These are phyloP conservation scores for Edolisoma coerulescens DNA, from an alignment of 2,113 vertebrate species.

Conservation along the genomic window DNA sequence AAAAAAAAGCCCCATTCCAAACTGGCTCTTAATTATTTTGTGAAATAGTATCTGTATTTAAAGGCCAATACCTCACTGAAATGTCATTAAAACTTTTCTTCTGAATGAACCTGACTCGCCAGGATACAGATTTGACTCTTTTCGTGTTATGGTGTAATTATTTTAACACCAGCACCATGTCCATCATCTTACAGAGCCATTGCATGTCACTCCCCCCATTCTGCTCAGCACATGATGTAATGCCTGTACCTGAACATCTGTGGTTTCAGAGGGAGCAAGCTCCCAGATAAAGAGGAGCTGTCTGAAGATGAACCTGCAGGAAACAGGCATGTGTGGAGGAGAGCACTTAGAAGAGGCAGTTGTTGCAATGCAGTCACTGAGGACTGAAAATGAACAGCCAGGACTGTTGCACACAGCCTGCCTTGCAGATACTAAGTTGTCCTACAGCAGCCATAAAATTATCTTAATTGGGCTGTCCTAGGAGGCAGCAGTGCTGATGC, in stretches of 20 bases:
- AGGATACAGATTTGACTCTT: background rate
- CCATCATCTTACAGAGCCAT: background rate
- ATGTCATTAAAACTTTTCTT: background rate
- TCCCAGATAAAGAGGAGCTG: background rate
- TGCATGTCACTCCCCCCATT: background rate
- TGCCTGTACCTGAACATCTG: background rate
- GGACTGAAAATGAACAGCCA: background rate
- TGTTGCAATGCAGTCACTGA: background rate
- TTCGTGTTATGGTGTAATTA: background rate
- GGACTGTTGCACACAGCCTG: background rate
- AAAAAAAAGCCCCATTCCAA: background rate
- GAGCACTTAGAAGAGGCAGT: background rate
- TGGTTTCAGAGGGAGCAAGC: background rate
- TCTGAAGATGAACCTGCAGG: background rate
- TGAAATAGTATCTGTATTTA: background rate
- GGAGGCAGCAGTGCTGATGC: background rate
- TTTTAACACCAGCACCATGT: background rate
- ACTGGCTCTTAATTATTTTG: background rate
- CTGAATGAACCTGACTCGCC: background rate
- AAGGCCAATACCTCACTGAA: background rate
- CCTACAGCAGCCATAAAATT: background rate
- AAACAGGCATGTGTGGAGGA: background rate
- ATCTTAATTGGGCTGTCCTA: background rate
- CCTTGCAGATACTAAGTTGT: background rate
- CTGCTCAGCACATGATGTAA: background rate